phyloP scores from a whole-genome alignment of 1,140 invertebrate genomes.

The Cepaea nemoralis region DNA sequence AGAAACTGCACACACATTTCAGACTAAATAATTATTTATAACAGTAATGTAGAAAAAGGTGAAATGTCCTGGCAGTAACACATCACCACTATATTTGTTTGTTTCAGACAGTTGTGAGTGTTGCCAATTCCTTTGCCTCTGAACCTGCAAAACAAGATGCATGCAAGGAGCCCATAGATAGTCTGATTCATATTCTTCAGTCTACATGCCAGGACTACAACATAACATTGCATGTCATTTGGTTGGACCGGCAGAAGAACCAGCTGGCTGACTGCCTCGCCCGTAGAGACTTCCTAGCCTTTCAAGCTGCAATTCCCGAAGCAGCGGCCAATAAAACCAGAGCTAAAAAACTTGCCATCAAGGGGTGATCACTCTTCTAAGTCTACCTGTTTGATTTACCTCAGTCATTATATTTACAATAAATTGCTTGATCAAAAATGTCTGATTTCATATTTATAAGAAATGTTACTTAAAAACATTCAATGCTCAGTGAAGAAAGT shows the following conservation, averaged over 20 bases:
- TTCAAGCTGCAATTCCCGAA: conserved; percentile 50
- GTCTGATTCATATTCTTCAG: conserved; percentile 41
- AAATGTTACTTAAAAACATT: too few species aligned
- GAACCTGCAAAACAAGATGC: background rate
- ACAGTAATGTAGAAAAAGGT: too few species aligned
- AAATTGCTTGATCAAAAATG: too few species aligned
- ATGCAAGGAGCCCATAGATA: background rate
- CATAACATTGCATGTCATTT: conserved; percentile 41
- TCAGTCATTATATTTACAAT: too few species aligned
- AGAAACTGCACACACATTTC: too few species aligned
- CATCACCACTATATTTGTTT: too few species aligned
- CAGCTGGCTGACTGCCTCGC: conserved; percentile 55
- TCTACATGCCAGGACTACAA: conserved; percentile 44
- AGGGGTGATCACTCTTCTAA: too few species aligned
- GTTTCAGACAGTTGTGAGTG: background rate
- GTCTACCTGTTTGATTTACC: too few species aligned
- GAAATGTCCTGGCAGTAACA: too few species aligned
- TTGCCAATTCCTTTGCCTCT: background rate
- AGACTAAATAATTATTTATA: too few species aligned
- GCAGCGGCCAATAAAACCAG: conserved; percentile 50
- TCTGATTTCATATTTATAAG: too few species aligned
- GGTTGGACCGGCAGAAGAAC: conserved; percentile 51
- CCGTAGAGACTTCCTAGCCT: conserved; percentile 43
- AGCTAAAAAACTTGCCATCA: conserved; percentile 45
- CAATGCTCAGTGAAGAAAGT: too few species aligned